Conservation (phyloP, 2,113 vertebrate species). For the Antennarius striatus region DNA sequence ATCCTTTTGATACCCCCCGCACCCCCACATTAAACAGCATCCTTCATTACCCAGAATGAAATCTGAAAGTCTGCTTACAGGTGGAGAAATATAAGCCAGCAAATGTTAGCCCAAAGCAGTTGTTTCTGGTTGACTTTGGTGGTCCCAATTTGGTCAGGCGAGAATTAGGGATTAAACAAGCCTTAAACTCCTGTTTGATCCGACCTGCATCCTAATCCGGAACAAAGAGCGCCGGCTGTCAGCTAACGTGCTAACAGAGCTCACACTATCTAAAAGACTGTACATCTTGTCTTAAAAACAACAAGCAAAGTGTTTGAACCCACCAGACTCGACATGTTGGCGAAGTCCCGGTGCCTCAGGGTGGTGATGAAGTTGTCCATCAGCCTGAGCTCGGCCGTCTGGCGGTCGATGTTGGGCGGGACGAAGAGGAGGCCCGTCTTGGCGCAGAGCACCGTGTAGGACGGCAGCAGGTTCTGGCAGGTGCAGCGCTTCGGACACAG, state of each 20-base stretch:
- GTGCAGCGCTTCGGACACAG: slow-evolving; percentile 85
- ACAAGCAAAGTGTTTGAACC: background rate
- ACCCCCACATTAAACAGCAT: background rate
- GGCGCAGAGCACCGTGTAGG: slow-evolving; percentile 85
- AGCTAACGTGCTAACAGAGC: no score
- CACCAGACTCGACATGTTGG: slow-evolving; percentile 85
- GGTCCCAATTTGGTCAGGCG: no score
- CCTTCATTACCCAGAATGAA: background rate
- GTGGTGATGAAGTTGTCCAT: slow-evolving; percentile 88
- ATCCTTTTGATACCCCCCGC: no score
- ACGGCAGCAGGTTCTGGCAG: slow-evolving; percentile 85
- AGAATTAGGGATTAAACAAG: no score
- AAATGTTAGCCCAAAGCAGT: no score
- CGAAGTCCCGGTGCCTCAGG: slow-evolving; percentile 83
- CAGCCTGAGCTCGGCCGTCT: slow-evolving; percentile 84
- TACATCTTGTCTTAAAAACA: background rate
- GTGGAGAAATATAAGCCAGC: no score
- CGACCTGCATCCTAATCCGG: no score
- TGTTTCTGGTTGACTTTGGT: no score
- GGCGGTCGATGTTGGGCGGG: slow-evolving; percentile 82
- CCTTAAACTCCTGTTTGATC: no score
- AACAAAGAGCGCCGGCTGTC: no score
- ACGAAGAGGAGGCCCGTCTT: slow-evolving; percentile 86
- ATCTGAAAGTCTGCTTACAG: background rate
- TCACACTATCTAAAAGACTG: no score